Conservation (phyloP, 2,113 vertebrate genomes). For the Cnemophilus loriae region DNA sequence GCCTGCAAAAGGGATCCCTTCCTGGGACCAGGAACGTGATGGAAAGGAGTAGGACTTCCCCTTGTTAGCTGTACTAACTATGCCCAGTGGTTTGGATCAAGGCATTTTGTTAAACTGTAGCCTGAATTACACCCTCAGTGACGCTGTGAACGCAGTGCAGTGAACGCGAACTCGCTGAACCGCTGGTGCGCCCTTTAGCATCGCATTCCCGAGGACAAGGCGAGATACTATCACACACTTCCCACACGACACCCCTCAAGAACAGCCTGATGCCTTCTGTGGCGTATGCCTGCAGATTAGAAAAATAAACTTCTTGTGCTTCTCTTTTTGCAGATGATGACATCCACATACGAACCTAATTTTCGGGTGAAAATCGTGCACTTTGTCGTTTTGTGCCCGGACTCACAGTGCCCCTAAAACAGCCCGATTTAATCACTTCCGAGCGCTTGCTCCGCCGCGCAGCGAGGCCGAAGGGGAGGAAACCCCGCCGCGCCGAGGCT, state of each 20-base stretch:
- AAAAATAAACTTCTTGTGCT: rapidly evolving
- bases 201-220: neutral
- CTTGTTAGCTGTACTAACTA: no score
- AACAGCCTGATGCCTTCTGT: neutral
- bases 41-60: neutral
- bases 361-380: rapidly evolving
- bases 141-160: rapidly evolving
- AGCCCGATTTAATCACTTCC: rapidly evolving
- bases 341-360: rapidly evolving
- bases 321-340: no score
- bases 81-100: neutral
- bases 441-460: neutral
- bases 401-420: rapidly evolving
- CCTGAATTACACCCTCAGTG: neutral
- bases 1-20: no score
- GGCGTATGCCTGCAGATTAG: rapidly evolving
- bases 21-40: neutral
- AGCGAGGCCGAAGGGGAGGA: rapidly evolving
- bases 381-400: rapidly evolving
- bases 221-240: neutral
- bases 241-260: neutral
- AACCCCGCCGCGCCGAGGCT: neutral
- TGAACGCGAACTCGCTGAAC: neutral
- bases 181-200: neutral
- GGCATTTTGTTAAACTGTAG: neutral